A percentile compares a stretch with the other conserved stretches of the same genome.
These are phyloP conservation scores for Tangara arthus DNA, from an alignment of 2,797 vertebrate genomes.

Conservation along the genomic window DNA sequence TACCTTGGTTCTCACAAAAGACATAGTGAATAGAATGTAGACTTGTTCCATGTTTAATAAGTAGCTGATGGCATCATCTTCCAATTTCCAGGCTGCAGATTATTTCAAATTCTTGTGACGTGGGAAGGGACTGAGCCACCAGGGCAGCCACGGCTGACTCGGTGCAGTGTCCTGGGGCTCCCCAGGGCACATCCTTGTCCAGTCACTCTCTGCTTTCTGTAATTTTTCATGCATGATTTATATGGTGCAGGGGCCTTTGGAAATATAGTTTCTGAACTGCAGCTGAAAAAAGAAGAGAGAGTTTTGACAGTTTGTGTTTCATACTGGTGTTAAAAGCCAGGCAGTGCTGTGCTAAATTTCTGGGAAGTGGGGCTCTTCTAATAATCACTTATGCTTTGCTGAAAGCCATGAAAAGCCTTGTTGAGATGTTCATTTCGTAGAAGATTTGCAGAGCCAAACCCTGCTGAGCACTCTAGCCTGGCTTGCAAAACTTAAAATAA, in stretches of 20 bases:
- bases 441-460: neutral
- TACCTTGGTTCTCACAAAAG: neutral
- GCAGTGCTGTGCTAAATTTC: neutral
- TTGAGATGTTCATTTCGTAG: neutral
- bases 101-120: neutral
- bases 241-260: neutral
- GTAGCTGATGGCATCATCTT: neutral
- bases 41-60: neutral
- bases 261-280: neutral
- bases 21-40: neutral
- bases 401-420: neutral
- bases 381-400: neutral
- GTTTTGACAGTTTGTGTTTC: neutral
- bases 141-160: neutral
- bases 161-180: neutral
- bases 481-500: neutral
- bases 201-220: neutral
- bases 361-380: neutral
- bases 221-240: neutral
- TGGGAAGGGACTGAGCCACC: neutral
- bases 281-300: neutral
- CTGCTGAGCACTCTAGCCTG: neutral
- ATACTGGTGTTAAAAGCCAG: neutral
- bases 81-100: neutral
- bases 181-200: accelerated